Percentiles rank a stretch among this genome's conserved stretches.
phyloP scores from a whole-genome alignment of 2,888 invertebrate genomes.

The Corbicula japonica region DNA sequence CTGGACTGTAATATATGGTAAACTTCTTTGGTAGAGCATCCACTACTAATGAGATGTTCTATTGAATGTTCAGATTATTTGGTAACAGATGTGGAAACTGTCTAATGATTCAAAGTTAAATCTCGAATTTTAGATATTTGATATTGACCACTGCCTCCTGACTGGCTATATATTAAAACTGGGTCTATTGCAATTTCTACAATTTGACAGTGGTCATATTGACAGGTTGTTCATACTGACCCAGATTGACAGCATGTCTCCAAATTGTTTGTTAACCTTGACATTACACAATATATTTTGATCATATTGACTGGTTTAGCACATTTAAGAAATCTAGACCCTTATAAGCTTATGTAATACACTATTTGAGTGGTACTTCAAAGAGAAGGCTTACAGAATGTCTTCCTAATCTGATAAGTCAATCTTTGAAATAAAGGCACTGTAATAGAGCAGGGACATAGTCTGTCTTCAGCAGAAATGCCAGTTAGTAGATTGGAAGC shows the following conservation, averaged over 20 bases:
- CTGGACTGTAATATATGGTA: no score
- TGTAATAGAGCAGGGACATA: background rate
- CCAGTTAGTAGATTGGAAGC: slow-evolving; percentile 39
- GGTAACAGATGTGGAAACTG: no score
- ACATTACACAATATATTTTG: background rate
- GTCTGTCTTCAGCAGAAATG: background rate
- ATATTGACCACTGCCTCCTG: no score
- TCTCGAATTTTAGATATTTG: no score
- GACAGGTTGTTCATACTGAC: no score
- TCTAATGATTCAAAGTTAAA: no score
- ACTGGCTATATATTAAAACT: no score
- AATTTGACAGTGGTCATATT: no score
- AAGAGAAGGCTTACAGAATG: slow-evolving; percentile 14
- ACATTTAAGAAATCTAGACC: background rate
- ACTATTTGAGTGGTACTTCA: slow-evolving; percentile 8
- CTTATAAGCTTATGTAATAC: slow-evolving; percentile 19
- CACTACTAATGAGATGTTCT: no score
- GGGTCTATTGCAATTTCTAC: no score
- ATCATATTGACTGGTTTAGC: background rate
- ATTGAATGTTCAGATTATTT: no score
- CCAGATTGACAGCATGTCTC: background rate
- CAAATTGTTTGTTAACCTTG: background rate
- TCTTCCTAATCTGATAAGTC: slow-evolving; percentile 11
- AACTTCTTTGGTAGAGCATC: no score
- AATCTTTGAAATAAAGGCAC: slow-evolving; percentile 25